These are phyloP conservation scores for Malurus cyaneus DNA, from an alignment of 2,113 vertebrate species.

Conservation along the genomic window DNA sequence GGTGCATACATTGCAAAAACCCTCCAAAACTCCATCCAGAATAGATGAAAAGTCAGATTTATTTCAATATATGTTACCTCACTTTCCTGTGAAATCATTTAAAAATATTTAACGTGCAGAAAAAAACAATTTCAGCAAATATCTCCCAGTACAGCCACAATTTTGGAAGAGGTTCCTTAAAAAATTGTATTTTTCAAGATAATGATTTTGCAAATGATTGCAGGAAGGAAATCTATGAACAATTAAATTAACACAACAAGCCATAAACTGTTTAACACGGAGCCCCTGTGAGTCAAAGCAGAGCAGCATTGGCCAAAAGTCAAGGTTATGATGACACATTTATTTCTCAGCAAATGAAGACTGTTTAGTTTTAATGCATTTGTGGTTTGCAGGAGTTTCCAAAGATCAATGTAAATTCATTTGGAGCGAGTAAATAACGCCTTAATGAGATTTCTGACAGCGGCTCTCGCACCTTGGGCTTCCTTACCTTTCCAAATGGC, in stretches of 20 bases:
- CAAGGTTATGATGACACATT: constrained; percentile 82
- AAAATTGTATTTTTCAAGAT: constrained; percentile 68
- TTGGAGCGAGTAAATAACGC: constrained; percentile 77
- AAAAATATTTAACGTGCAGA: constrained; percentile 15
- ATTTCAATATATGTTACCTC: background rate
- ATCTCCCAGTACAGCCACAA: background rate
- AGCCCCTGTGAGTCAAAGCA: constrained; percentile 77
- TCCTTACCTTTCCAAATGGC: constrained; percentile 61
- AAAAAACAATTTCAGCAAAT: constrained; percentile 42
- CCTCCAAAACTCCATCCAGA: background rate
- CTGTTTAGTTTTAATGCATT: constrained; percentile 85
- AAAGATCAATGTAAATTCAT: constrained; percentile 84
- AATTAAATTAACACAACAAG: constrained; percentile 78
- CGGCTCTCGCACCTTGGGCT: constrained; percentile 73
- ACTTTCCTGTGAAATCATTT: background rate
- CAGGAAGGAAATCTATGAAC: constrained; percentile 74
- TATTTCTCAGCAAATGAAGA: constrained; percentile 80
- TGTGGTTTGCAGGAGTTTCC: constrained; percentile 82
- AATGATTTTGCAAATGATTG: constrained; percentile 67
- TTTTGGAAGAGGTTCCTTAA: constrained; percentile 58
- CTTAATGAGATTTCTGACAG: constrained; percentile 79
- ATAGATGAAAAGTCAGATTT: background rate
- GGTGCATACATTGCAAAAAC: background rate
- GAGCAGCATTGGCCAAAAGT: constrained; percentile 79
- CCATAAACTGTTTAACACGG: constrained; percentile 79